Conservation (phyloP, 2,113 vertebrate genomes). For the Pelecanus crispus region DNA sequence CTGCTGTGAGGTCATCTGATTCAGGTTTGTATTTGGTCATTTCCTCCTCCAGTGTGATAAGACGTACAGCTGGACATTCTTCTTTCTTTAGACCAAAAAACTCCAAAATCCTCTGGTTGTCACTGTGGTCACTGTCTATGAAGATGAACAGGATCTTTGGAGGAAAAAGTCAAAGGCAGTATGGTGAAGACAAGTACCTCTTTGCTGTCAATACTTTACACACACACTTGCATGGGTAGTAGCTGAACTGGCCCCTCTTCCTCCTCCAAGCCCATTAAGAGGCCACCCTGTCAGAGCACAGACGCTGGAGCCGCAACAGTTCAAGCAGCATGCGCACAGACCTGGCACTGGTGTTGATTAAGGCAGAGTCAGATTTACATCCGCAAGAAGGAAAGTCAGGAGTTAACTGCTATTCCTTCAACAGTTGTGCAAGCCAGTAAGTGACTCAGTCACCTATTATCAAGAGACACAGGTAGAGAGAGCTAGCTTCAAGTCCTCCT, state of each 20-base stretch:
- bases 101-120: constrained; percentile 97
- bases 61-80: constrained; percentile 91
- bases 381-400: background rate
- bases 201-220: background rate
- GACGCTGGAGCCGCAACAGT: background rate
- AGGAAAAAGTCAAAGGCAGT: background rate
- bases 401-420: background rate
- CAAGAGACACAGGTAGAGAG: background rate
- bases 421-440: background rate
- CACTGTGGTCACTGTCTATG: constrained; percentile 91
- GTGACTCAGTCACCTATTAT: background rate
- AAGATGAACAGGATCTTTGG: constrained; percentile 97
- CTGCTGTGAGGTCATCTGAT: constrained; percentile 79
- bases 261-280: background rate
- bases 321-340: background rate
- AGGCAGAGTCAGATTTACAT: background rate
- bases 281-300: background rate
- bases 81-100: constrained; percentile 98
- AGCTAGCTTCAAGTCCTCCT: background rate
- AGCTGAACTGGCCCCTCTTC: background rate
- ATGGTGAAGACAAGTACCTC: background rate
- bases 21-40: constrained; percentile 98
- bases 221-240: rapidly evolving
- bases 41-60: constrained; percentile 97
- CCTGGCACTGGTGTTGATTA: background rate